Conservation (phyloP, 2,888 invertebrate genomes). For the Gandaritis pyraliata region DNA sequence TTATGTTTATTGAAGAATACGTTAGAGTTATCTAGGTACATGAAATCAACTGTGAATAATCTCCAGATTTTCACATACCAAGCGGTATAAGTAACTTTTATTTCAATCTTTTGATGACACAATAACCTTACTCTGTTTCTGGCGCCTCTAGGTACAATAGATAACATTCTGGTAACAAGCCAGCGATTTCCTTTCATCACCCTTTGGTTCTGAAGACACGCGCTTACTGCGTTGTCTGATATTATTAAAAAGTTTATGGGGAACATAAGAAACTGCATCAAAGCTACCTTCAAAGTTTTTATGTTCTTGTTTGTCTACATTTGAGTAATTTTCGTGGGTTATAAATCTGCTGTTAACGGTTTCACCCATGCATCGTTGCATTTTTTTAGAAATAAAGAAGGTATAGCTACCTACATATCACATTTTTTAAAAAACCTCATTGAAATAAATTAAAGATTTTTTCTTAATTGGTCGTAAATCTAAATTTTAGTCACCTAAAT, state of each 20-base stretch:
- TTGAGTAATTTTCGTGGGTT: background rate
- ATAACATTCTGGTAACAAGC: background rate
- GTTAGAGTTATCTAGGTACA: too few species aligned
- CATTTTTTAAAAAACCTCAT: background rate
- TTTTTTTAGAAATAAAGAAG: too few species aligned
- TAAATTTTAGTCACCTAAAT: slow-evolving; percentile 13
- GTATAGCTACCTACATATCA: too few species aligned
- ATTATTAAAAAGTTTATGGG: slow-evolving; percentile 2
- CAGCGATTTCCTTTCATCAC: slow-evolving; percentile 1
- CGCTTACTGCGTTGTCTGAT: background rate
- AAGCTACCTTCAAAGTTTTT: slow-evolving; percentile 1
- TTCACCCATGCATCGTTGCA: background rate
- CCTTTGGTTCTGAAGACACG: background rate
- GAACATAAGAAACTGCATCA: slow-evolving; percentile 8
- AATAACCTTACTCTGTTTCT: background rate
- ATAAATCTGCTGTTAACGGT: background rate
- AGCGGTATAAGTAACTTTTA: background rate
- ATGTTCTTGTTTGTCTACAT: slow-evolving; percentile 10
- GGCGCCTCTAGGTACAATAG: background rate
- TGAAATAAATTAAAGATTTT: background rate
- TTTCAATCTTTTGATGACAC: background rate
- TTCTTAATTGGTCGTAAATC: background rate
- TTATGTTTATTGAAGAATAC: too few species aligned
- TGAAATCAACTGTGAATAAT: too few species aligned
- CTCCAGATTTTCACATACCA: too few species aligned